phyloP scores from a whole-genome alignment of 2,113 vertebrate genomes.

The Nibea albiflora region DNA sequence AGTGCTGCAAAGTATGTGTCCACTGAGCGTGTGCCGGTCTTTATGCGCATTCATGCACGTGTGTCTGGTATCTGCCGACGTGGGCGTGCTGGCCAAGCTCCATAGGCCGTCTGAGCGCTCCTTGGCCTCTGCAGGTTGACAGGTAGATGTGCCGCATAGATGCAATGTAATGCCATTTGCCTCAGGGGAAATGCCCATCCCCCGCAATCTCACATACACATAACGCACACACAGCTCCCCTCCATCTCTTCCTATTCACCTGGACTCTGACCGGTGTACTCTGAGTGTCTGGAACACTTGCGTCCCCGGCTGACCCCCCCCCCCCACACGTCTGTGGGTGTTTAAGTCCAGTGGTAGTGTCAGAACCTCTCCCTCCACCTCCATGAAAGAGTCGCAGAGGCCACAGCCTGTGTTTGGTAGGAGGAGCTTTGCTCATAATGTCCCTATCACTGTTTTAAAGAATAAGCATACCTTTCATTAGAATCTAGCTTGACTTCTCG shows the following conservation, averaged over 20 bases:
- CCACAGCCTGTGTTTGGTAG: conserved; percentile 15
- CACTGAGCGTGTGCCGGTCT: conserved; percentile 12
- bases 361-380: neutral
- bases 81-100: conserved; percentile 77
- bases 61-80: conserved; percentile 62
- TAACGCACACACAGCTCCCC: conserved; percentile 35
- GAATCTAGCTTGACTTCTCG: neutral
- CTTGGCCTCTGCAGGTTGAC: conserved; percentile 74
- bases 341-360: conserved; percentile 20
- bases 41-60: conserved; percentile 53
- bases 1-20: conserved; percentile 25
- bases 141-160: conserved; percentile 74
- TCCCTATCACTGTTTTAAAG: neutral
- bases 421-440: conserved; percentile 12
- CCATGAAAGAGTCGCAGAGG: conserved; percentile 2
- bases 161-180: conserved; percentile 62
- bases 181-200: conserved; percentile 54
- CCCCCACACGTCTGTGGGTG: conserved; percentile 19
- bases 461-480: neutral
- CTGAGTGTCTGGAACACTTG: conserved; percentile 24
- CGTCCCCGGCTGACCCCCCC: conserved; percentile 43
- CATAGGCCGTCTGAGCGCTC: conserved; percentile 67
- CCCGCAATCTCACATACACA: conserved; percentile 18
- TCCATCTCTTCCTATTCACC: conserved; percentile 53
- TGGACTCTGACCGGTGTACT: conserved; percentile 48